Percentiles rank a stretch among this genome's conserved stretches.
These are phyloP conservation scores for Okapia johnstoni DNA, from an alignment of 2,113 vertebrate genomes.

Conservation along the genomic window DNA sequence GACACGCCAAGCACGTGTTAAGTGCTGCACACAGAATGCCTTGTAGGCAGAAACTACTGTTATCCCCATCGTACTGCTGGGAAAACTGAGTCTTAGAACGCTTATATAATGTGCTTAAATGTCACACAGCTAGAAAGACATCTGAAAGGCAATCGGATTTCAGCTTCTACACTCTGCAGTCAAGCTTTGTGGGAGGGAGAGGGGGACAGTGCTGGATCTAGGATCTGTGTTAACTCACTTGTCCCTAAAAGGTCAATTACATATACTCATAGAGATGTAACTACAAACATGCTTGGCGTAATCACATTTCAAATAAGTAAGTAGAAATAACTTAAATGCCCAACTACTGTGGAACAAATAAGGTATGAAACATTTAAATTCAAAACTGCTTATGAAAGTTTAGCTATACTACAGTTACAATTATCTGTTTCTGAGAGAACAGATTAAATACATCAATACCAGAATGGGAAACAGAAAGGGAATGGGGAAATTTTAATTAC, in stretches of 20 bases:
- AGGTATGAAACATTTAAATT: background rate
- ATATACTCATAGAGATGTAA: background rate
- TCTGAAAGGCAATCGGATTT: background rate
- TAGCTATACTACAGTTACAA: background rate
- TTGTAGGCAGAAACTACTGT: background rate
- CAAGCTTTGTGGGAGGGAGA: background rate
- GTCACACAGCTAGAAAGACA: background rate
- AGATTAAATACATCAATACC: background rate
- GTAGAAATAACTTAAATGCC: background rate
- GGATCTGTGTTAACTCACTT: background rate
- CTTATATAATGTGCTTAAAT: background rate
- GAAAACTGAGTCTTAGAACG: background rate
- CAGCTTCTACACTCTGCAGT: background rate
- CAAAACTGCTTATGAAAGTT: background rate
- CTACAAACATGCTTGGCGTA: background rate
- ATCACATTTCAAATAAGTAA: background rate
- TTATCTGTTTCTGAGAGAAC: background rate
- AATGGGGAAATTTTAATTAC: background rate
- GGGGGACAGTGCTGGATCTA: background rate
- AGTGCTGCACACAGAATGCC: background rate
- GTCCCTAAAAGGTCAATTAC: background rate
- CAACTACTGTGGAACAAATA: background rate
- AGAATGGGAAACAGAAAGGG: background rate
- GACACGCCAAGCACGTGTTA: accelerated
- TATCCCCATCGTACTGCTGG: background rate